Evolutionary conservation across 2,797 vertebrate species (phyloP).

Genomic region (Peromyscus aztecus): DNA sequence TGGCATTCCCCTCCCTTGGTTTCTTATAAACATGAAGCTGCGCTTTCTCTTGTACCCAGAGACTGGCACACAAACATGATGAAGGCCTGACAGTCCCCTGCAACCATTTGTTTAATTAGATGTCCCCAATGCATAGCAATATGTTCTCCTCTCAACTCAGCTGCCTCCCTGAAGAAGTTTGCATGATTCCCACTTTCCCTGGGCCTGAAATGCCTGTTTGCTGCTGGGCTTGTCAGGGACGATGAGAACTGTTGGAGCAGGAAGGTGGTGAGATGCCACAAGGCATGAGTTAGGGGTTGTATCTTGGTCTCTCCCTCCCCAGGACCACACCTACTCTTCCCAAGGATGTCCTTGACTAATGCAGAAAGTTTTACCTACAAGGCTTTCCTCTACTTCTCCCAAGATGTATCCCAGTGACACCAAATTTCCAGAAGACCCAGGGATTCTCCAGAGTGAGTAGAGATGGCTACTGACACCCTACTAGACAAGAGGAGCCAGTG

Average conservation of each 20-base stretch:
- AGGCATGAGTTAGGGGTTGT: rapidly evolving
- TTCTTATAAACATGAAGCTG: rapidly evolving
- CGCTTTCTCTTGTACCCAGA: rapidly evolving
- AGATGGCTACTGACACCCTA: rapidly evolving
- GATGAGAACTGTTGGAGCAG: not conserved
- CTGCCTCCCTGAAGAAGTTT: not conserved
- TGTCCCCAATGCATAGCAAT: not conserved
- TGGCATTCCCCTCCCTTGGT: rapidly evolving
- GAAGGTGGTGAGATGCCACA: rapidly evolving
- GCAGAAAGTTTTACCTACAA: not conserved
- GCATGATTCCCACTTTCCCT: too few species aligned
- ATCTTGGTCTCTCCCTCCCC: not conserved
- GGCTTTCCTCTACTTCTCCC: not conserved
- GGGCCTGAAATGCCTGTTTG: rapidly evolving
- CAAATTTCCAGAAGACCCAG: rapidly evolving
- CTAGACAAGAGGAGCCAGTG: rapidly evolving
- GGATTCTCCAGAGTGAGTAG: rapidly evolving
- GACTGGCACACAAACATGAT: rapidly evolving
- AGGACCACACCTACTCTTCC: rapidly evolving
- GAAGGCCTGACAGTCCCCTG: not conserved
- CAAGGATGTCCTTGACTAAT: rapidly evolving
- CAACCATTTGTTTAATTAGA: not conserved
- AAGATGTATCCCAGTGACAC: not conserved
- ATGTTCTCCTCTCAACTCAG: not conserved
- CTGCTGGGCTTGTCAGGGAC: rapidly evolving